Conservation (phyloP, 2,113 vertebrate genomes). For the Serinus canaria region DNA sequence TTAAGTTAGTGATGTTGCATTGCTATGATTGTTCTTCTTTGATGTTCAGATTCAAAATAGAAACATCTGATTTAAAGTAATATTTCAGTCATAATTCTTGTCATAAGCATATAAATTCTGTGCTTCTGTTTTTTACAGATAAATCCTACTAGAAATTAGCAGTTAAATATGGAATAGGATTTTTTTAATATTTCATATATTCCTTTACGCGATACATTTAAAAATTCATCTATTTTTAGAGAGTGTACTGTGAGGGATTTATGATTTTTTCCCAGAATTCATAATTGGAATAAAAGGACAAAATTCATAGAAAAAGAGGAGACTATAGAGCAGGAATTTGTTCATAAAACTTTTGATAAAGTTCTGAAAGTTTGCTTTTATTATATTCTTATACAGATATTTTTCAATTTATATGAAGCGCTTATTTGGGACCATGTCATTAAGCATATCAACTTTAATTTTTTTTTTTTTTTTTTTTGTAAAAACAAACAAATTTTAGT, state of each 20-base stretch:
- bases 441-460: not conserved
- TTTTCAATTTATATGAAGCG: not conserved
- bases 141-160: not conserved
- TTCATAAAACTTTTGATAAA: not conserved
- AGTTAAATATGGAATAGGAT: not conserved
- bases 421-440: not conserved
- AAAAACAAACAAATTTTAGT: slow-evolving; percentile 48
- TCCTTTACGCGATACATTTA: not conserved
- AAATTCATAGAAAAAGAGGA: not conserved
- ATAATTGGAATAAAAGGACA: not conserved
- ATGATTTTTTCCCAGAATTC: not conserved
- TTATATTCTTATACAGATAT: not conserved
- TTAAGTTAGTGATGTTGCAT: not conserved
- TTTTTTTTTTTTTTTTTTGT: slow-evolving; percentile 18
- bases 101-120: not conserved
- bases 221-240: not conserved
- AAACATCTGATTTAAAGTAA: not conserved
- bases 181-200: not conserved
- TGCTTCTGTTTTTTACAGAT: not conserved
- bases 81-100: not conserved
- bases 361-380: not conserved
- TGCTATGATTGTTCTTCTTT: not conserved
- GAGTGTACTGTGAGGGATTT: not conserved
- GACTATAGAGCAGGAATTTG: not conserved
- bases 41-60: not conserved